Base-by-base conservation (phyloP, 2,888 invertebrate genomes). In the Synergus gifuensis region DNA sequence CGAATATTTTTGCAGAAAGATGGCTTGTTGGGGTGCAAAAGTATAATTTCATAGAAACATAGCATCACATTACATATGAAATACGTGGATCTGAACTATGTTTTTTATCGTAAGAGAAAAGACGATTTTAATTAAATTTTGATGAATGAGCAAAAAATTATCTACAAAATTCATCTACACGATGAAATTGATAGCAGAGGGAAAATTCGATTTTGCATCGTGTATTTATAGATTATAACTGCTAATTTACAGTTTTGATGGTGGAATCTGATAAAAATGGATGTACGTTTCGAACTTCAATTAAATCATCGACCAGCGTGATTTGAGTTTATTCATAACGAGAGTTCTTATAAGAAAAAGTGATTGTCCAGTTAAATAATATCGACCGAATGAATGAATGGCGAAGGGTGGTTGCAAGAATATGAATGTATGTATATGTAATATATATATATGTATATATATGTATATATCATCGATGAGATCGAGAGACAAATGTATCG, bases 301-400 rank as follows among this genome's bases (percentile, higher is more conserved):
- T 16, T 7, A n/a, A 16, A 49, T 7, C 7, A 49, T 49, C 49
- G n/a, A 49, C 16, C 49, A 16, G 16, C 16, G n/a, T 16, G 4
- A 49, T n/a, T 11, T 40, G n/a, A 64, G 40, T n/a, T 40, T 7
- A 63, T 63, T 63, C n/a, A 40, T 40, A 64, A 42, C 28, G 46
- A 8, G 46, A 46, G 14, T 18, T 67, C 22, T 0, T 11, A 28
- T 46, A 14, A 49, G 42, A 42, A 76, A 82, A 85, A 85, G 84
- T 86, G 85, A 84, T 81, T 84, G 86, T 84, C 84, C 85, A 84
- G 81, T 81, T 85, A 87, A 86, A 86, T 85, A 86, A 85, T 84
- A 84, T 84, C 80, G 81, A 81, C 78, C 79, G 44, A 63, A 69
- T 86, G 84, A 86, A 86, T 86, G 86, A 85, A 83, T 79, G 83